These are phyloP conservation scores for Drosophila kuntzei DNA, from an alignment of 2,888 invertebrate genomes.

Conservation along the genomic window DNA sequence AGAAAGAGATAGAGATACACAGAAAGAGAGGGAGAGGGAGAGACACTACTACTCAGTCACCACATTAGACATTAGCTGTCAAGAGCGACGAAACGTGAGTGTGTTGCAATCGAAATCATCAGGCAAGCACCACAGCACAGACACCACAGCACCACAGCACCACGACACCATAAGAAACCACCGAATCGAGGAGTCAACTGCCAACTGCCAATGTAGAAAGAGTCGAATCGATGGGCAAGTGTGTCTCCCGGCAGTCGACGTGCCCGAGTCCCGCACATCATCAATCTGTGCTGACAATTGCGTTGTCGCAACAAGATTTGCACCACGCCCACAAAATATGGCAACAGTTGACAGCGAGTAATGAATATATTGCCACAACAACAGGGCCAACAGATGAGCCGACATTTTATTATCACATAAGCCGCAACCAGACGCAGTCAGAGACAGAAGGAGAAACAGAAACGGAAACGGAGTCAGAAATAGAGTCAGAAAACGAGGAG, in stretches of 20 bases:
- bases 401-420: slow-evolving; percentile 71
- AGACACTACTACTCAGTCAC: slow-evolving; percentile 8
- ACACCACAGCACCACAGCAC: too few species aligned
- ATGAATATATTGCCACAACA: slow-evolving; percentile 71
- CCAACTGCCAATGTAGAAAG: neutral
- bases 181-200: too few species aligned
- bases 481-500: slow-evolving; percentile 1
- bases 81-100: slow-evolving; percentile 34
- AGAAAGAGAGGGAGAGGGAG: neutral
- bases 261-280: slow-evolving; percentile 58
- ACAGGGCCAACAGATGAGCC: slow-evolving; percentile 37
- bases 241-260: slow-evolving; percentile 85
- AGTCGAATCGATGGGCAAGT: slow-evolving; percentile 84
- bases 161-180: too few species aligned
- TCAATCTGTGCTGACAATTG: slow-evolving; percentile 83
- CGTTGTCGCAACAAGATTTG: slow-evolving; percentile 83
- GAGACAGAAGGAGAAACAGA: neutral
- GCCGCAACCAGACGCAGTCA: slow-evolving; percentile 33
- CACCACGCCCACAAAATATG: slow-evolving; percentile 74
- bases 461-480: neutral
- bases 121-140: neutral
- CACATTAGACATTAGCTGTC: slow-evolving; percentile 52
- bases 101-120: slow-evolving; percentile 28
- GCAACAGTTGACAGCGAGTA: slow-evolving; percentile 75
- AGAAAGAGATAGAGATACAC: slow-evolving; percentile 1